phyloP scores from a whole-genome alignment of 2,888 invertebrate genomes.

The Clepsis dumicolana region DNA sequence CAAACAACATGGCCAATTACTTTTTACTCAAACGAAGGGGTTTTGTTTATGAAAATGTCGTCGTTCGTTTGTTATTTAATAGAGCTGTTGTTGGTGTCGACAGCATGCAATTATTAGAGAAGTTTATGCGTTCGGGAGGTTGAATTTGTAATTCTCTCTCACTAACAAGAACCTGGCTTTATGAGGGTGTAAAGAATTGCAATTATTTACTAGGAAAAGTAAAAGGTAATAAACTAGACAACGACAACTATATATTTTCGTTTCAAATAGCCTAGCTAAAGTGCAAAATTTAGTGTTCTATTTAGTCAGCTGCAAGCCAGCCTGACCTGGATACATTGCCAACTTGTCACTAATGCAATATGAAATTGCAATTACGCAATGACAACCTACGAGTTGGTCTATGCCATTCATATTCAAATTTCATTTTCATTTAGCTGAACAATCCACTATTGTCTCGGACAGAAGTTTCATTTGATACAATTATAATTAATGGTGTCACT shows the following conservation, averaged over 20 bases:
- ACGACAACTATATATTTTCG: neutral
- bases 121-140: slow-evolving; percentile 33
- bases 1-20: slow-evolving; percentile 35
- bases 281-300: slow-evolving; percentile 55
- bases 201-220: neutral
- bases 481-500: slow-evolving; percentile 1
- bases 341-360: slow-evolving; percentile 60
- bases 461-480: slow-evolving; percentile 1
- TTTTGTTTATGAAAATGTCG: slow-evolving; percentile 34
- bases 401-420: slow-evolving; percentile 22
- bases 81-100: slow-evolving; percentile 26
- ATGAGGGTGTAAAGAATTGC: slow-evolving; percentile 24
- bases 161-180: slow-evolving; percentile 26
- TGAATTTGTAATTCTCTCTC: slow-evolving; percentile 30
- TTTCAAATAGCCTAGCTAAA: slow-evolving; percentile 8
- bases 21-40: slow-evolving; percentile 27
- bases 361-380: slow-evolving; percentile 39
- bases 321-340: slow-evolving; percentile 78
- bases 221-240: slow-evolving; percentile 13
- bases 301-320: slow-evolving; percentile 76
- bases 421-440: neutral
- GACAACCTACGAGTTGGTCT: neutral
- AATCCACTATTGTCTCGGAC: neutral
- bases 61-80: slow-evolving; percentile 27
- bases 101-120: slow-evolving; percentile 33